Percentiles rank a stretch among this genome's conserved stretches.
Conservation (phyloP, 2,797 vertebrate species). For the Amblyraja radiata region DNA sequence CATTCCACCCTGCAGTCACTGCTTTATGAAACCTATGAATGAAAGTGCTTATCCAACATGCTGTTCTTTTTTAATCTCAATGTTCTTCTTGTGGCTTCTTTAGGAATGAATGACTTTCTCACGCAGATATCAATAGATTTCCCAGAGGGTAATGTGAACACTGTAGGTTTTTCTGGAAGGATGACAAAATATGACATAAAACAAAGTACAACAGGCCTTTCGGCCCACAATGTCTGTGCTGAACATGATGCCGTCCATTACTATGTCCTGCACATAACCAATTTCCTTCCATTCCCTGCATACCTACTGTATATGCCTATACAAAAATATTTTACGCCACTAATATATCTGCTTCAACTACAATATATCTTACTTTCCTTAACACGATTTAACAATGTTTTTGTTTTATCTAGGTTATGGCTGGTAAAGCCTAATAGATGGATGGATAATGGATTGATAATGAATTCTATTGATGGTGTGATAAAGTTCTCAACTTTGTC, state of each 20-base stretch:
- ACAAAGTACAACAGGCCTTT: too few relatives aligned
- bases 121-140: not conserved
- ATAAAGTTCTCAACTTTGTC: not conserved
- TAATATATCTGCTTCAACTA: too few relatives aligned
- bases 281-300: too few relatives aligned
- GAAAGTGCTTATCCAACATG: not conserved
- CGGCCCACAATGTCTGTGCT: too few relatives aligned
- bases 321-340: too few relatives aligned
- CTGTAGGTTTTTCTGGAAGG: not conserved
- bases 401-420: not conserved
- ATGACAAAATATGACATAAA: not conserved
- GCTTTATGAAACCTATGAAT: not conserved
- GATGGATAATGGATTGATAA: not conserved
- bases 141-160: not conserved
- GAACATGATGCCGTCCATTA: too few relatives aligned
- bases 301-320: too few relatives aligned
- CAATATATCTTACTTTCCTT: not conserved
- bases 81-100: not conserved
- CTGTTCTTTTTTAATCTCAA: not conserved
- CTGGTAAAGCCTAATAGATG: too few relatives aligned
- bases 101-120: not conserved
- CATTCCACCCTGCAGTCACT: not conserved
- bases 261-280: too few relatives aligned
- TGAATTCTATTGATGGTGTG: not conserved
- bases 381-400: not conserved